Conservation (phyloP, 1,140 invertebrate species). For the Metaphire vulgaris region DNA sequence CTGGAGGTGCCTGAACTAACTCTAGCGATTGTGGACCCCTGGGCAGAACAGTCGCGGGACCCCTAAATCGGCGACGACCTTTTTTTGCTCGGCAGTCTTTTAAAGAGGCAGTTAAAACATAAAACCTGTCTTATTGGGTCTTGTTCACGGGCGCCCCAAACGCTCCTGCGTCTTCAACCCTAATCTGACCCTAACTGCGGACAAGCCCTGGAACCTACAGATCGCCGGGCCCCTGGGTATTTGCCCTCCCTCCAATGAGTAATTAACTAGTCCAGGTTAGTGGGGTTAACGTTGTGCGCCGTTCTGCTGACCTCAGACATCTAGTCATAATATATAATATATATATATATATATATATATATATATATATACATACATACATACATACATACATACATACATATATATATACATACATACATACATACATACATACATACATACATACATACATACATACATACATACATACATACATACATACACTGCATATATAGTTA, state of each 20-base stretch:
- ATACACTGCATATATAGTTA: not conserved
- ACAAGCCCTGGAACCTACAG: not conserved
- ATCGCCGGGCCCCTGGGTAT: not conserved
- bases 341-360: conserved; percentile 18
- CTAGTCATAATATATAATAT: conserved; percentile 10
- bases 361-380: conserved; percentile 15
- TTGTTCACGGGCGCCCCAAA: no score
- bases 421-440: conserved; percentile 21
- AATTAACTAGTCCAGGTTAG: no score
- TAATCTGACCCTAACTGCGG: not conserved
- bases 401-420: conserved; percentile 26
- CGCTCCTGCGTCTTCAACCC: not conserved
- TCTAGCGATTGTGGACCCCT: no score
- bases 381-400: conserved; percentile 22
- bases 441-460: conserved; percentile 18
- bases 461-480: conserved; percentile 11
- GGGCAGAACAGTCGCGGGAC: no score
- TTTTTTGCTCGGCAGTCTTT: no score
- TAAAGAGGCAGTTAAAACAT: no score
- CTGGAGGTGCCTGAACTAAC: no score
- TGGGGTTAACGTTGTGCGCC: no score
- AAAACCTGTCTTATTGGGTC: no score
- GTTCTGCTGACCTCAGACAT: no score
- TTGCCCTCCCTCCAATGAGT: conserved; percentile 4
- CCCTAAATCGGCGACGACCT: no score